Evolutionary conservation across 2,888 invertebrate species (phyloP), one percentile per base, ranked within the genome.

Genomic region (Ganaspis brasiliensis): DNA sequence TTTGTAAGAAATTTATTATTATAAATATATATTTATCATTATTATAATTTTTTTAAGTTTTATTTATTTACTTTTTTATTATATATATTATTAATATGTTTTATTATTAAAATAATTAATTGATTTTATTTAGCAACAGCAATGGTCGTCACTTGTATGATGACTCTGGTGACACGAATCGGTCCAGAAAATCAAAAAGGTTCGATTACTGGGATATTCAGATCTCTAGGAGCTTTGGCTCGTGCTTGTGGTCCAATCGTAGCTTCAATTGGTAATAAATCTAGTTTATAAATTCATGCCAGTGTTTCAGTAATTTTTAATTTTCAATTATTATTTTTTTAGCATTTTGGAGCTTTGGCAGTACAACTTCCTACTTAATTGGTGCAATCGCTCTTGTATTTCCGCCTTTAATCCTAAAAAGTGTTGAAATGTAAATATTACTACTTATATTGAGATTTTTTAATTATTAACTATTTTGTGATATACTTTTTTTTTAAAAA

Each of bases 101-200:
- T 61, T 3, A 12, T 14, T 16, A 12, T 45, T 37, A 37, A 14
- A 57, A 70, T 35, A 45, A 57, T 49, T 35, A 45, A 57, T 49
- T 31, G 79, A 79, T 37, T 87, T 84, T 75, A n/a, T 91, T 92
- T 85, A 96, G 96, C 97, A 19, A 97, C 97, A 10, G 96, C 97
- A n/a, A 95, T 98, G 91, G 98, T 98, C 37, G 98, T 99, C 24
- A 98, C 99, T 12, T 98, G 98, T 88, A 94, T 99, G 92, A 99
- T 98, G 87, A 97, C 98, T 2, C 92, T 98, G 91, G 97, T 97
- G n/a, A 97, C 98, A 2, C 94, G 95, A 81, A 95, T 96, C 89
- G 96, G 97, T 6, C 95, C 95, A 49, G 93, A 92, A 77, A 95
- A 95, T 88, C 96, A 98, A 87, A 98, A 98, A 89, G 99, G 99